Evolutionary conservation across 1,140 invertebrate species (phyloP), one percentile per base, ranked within the genome.

Genomic region (Danaus melanippus): DNA sequence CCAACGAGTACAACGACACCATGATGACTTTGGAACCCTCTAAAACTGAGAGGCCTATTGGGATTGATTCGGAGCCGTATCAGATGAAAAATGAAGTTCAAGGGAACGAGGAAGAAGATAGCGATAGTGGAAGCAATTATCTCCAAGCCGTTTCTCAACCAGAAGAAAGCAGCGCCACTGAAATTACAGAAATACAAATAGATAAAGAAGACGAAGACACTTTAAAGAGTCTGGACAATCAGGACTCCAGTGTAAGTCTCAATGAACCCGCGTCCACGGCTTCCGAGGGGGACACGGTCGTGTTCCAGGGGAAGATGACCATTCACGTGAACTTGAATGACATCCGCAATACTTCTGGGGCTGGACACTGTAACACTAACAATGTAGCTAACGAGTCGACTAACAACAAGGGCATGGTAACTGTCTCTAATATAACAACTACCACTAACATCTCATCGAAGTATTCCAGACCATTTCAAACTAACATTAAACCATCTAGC

Each of bases 231-330:
- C 71, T 87, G 71, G 86, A 88, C 50, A 84, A 78, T 67, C 83
- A 87, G 61, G 87, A 88, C 62, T 86, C 77, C 66, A 88, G 87
- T 80, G 87, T 88, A 88, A 88, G 87, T 88, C 74, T 88, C 48
- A 86, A 84, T 74, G 86, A 84, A 62, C 81, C 83, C 50, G 73
- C 74, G 21, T 85, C 86, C 8, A 74, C 77, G 50, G 67, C 71
- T 51, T 88, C 87, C 48, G 87, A 88, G 53, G 77, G 84, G 45
- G 87, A 88, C 59, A 84, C 85, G 52, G 80, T 88, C 54, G 86
- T 88, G 42, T 88, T 88, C 68, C 79, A 88, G 72, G 87, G 87
- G 42, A 88, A 88, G 70, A 88, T 88, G 87, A 85, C 86, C 57
- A 88, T 88, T 78, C 86, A 87, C 60, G 69, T 88, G 46, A 86